phyloP scores from a whole-genome alignment of 2,888 invertebrate species.

The Bruchidius siliquastri region DNA sequence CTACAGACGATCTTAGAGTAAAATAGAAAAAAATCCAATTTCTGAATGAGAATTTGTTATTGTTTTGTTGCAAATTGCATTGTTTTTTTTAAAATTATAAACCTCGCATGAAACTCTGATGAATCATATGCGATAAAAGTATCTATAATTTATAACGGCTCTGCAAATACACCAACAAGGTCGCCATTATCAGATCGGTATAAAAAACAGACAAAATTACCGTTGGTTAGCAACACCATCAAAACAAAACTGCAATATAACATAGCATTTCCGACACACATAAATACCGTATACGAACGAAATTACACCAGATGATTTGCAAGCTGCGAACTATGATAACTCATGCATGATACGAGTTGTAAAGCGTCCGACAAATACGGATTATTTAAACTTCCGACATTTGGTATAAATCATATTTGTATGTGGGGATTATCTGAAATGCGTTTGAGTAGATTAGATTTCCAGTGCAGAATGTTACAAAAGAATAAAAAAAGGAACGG shows the following conservation, averaged over 20 bases:
- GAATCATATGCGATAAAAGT: background rate
- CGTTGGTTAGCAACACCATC: background rate
- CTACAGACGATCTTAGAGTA: too few relatives aligned
- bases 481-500: too few relatives aligned
- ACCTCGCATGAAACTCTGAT: background rate
- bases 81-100: too few relatives aligned
- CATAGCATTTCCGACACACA: background rate
- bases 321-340: background rate
- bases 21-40: too few relatives aligned
- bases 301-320: background rate
- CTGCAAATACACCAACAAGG: background rate
- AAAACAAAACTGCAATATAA: background rate
- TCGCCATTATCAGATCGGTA: background rate
- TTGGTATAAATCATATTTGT: too few relatives aligned
- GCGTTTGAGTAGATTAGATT: too few relatives aligned
- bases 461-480: too few relatives aligned
- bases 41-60: too few relatives aligned
- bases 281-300: background rate
- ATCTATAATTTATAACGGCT: background rate
- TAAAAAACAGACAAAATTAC: background rate
- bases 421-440: too few relatives aligned
- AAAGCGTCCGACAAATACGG: too few relatives aligned
- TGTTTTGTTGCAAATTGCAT: too few relatives aligned
- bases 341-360: background rate
- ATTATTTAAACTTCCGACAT: too few relatives aligned